Base-by-base conservation (phyloP, 2,888 invertebrate genomes). In the Linnaemya tessellans region DNA sequence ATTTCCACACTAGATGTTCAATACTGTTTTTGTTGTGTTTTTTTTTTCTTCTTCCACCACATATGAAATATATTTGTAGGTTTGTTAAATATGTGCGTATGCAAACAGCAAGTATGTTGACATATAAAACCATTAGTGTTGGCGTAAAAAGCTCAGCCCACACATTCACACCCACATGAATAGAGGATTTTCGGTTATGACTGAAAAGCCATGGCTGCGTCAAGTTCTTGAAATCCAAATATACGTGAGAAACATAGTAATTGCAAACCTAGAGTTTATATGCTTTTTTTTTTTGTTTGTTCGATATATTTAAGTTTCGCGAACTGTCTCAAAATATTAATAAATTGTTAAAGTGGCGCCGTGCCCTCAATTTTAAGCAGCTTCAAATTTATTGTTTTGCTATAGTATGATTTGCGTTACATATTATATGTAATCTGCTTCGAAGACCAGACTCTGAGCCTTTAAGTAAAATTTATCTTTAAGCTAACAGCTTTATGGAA, bases 211-310 rank as follows among this genome's bases (percentile, higher is more conserved):
- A 58, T 35, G 49, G 25, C 11, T 35, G 68, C 60, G 54, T 70
- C 70, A 73, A 67, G 71, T 78, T 78, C 74, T 70, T 74, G 74
- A 79, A 74, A 75, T 74, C 13, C 49, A 84, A 74, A 62, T 25
- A 4, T 25, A 80, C 73, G 74, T 75, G 70, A 64, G 20, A 58
- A 80, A 80, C 56, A 65, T 79, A 46, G 70, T 70, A 84, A 80
- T 65, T 84, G 75, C 51, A 80, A 58, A 35, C 64, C 58, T 70
- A 49, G 58, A 70, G 68, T 74, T 68, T 25, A 74, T 20, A 15
- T 41, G 18, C 49, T 18, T 49, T 8, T 49, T 7, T 49, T n/a
- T 49, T 51, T 25, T 18, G 38, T 46, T 15, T 11, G 10, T 25
- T 18, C 35, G n/a, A 25, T 35, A 3, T 10, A 56, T 10, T 15